Conservation (phyloP, 1,140 invertebrate species). For the Drosophila bocqueti region DNA sequence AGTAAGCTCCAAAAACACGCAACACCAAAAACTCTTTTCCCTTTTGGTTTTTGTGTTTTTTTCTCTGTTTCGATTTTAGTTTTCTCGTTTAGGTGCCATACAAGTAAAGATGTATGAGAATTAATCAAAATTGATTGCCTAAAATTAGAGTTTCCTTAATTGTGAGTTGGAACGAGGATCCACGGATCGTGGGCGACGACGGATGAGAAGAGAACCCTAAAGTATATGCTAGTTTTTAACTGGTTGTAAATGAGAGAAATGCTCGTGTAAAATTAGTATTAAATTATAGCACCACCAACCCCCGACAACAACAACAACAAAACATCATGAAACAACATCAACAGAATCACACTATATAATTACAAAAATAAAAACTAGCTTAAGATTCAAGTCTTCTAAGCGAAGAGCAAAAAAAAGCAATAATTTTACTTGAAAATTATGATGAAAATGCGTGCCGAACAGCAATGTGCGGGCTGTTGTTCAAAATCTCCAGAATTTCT, state of each 20-base stretch:
- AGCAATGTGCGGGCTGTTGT: conserved; percentile 27
- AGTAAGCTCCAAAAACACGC: conserved; percentile 6
- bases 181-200: background rate
- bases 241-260: conserved; percentile 75
- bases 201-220: conserved; percentile 37
- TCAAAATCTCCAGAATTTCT: background rate
- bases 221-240: conserved; percentile 72
- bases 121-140: conserved; percentile 44
- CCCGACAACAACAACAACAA: conserved; percentile 10
- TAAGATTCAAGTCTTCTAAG: conserved; percentile 68
- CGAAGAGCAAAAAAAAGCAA: conserved; percentile 75
- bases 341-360: conserved; percentile 57
- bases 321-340: conserved; percentile 21
- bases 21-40: conserved; percentile 45
- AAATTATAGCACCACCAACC: conserved; percentile 53
- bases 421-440: conserved; percentile 70
- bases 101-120: conserved; percentile 37
- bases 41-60: conserved; percentile 25
- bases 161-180: conserved; percentile 32
- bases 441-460: conserved; percentile 35
- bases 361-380: conserved; percentile 64
- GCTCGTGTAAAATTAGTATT: conserved; percentile 69
- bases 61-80: background rate
- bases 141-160: conserved; percentile 32
- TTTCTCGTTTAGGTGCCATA: conserved; percentile 34